Percentiles rank a stretch among this genome's conserved stretches.
phyloP scores from a whole-genome alignment of 2,113 vertebrate genomes.

The Mugil cephalus region DNA sequence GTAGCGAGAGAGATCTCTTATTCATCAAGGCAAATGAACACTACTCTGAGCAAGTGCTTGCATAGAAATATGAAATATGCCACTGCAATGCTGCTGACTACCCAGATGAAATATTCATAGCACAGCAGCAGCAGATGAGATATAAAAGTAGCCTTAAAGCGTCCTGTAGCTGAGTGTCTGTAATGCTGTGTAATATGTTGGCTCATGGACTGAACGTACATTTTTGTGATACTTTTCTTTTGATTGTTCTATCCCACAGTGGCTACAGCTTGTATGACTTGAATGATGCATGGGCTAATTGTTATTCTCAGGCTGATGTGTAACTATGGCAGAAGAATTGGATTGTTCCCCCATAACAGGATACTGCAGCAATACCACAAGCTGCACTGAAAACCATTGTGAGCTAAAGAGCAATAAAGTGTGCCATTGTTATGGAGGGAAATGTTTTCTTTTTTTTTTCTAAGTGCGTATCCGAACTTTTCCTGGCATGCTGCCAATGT shows the following conservation, averaged over 20 bases:
- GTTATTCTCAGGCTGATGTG: constrained; percentile 73
- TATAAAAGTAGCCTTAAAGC: constrained; percentile 66
- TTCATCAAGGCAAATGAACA: constrained; percentile 60
- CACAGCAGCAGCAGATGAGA: constrained; percentile 71
- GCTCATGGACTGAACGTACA: constrained; percentile 60
- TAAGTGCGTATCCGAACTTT: constrained; percentile 67
- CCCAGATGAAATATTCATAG: constrained; percentile 75
- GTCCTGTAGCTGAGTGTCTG: constrained; percentile 56
- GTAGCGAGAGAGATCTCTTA: constrained; percentile 48
- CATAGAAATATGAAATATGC: constrained; percentile 76
- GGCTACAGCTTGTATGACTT: constrained; percentile 38
- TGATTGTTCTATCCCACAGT: constrained; percentile 42
- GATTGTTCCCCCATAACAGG: constrained; percentile 80
- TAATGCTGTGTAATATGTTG: constrained; percentile 61
- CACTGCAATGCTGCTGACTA: constrained; percentile 70
- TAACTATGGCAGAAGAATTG: constrained; percentile 75
- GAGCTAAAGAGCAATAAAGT: constrained; percentile 78
- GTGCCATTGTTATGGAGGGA: constrained; percentile 80
- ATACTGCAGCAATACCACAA: constrained; percentile 78
- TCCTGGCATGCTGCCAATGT: constrained; percentile 72
- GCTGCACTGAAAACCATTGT: constrained; percentile 72
- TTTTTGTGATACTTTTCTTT: constrained; percentile 46
- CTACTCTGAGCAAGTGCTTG: constrained; percentile 60
- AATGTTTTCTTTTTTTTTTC: constrained; percentile 52
- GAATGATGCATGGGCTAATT: constrained; percentile 72